These are phyloP conservation scores for Apodemia mormo DNA, from an alignment of 2,888 invertebrate genomes.

Conservation along the genomic window DNA sequence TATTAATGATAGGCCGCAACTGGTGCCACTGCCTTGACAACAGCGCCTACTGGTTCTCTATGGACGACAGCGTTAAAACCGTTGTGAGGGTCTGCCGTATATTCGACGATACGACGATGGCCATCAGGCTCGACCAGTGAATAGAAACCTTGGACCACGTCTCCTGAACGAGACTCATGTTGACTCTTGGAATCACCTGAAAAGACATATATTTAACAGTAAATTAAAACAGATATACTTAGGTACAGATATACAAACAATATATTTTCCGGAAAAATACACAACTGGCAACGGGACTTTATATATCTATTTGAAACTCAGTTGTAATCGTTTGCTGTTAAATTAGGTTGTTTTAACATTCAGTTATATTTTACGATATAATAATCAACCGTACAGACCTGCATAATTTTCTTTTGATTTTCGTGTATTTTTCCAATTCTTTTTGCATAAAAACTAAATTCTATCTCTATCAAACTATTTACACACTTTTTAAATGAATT, in stretches of 20 bases:
- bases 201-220: neutral
- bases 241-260: no score
- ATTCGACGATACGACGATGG: conserved; percentile 64
- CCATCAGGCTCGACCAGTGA: conserved; percentile 68
- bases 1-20: conserved; percentile 28
- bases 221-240: neutral
- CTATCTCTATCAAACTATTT: no score
- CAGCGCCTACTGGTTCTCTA: conserved; percentile 57
- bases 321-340: no score
- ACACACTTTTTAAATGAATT: no score
- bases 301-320: no score
- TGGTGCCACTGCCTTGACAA: conserved; percentile 44
- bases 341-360: no score
- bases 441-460: neutral
- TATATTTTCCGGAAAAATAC: no score
- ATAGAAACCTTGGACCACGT: conserved; percentile 68
- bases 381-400: no score
- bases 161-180: conserved; percentile 62
- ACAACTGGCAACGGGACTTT: no score
- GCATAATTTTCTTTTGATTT: neutral
- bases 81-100: conserved; percentile 65
- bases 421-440: neutral
- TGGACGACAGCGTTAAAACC: conserved; percentile 71
- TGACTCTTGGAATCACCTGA: conserved; percentile 67
- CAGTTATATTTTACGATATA: no score